phyloP scores from a whole-genome alignment of 2,888 invertebrate species.

The Drosophila mercatorum region DNA sequence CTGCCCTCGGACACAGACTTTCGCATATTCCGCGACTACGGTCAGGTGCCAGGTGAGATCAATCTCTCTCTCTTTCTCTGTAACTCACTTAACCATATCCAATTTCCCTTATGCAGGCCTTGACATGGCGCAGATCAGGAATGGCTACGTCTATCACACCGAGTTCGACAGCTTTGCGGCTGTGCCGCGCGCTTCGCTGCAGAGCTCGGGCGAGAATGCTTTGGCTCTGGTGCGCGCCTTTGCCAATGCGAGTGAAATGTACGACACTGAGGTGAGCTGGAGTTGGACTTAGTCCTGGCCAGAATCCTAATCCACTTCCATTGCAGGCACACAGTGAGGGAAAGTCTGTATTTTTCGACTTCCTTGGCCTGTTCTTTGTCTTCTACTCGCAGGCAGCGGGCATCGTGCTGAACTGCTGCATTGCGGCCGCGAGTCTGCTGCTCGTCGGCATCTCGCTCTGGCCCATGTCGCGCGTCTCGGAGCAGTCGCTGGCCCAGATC shows the following conservation, averaged over 20 bases:
- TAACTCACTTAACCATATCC: accelerated
- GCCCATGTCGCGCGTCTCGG: conserved; percentile 72
- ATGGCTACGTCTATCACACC: conserved; percentile 92
- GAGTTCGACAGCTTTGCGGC: conserved; percentile 87
- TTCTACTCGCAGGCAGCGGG: conserved; percentile 86
- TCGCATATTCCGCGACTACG: conserved; percentile 88
- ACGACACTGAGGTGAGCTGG: conserved; percentile 71
- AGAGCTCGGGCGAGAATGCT: conserved; percentile 90
- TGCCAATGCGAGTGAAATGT: conserved; percentile 84
- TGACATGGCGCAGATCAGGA: conserved; percentile 90
- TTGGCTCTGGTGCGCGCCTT: conserved; percentile 86
- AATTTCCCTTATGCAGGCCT: conserved; percentile 85
- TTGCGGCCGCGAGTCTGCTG: conserved; percentile 82
- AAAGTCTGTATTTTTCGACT: conserved; percentile 89
- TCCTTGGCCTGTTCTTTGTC: conserved; percentile 88
- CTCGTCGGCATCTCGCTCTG: conserved; percentile 72
- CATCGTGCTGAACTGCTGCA: conserved; percentile 80
- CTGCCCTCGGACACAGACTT: conserved; percentile 90
- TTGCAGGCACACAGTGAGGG: conserved; percentile 83
- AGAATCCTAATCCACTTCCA: not conserved
- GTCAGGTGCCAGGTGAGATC: conserved; percentile 86
- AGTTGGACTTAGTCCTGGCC: accelerated
- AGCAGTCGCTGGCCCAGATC: conserved; percentile 62
- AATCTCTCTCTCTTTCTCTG: accelerated
- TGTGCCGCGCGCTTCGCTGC: conserved; percentile 88